Percentiles rank a stretch among this genome's conserved stretches.
Evolutionary conservation across 2,797 vertebrate species (phyloP).

Genomic region (Simalia tracyae): DNA sequence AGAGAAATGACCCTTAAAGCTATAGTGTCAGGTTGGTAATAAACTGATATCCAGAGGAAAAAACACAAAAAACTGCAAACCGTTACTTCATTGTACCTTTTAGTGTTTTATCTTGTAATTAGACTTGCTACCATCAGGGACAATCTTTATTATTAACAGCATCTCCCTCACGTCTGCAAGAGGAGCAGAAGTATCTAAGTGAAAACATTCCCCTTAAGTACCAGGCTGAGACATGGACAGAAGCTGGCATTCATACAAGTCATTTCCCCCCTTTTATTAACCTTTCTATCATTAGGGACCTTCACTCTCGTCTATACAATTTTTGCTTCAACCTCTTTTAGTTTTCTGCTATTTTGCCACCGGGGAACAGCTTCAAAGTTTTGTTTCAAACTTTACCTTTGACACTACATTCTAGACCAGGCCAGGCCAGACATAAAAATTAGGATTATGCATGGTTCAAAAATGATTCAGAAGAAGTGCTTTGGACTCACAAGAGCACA

Average conservation of each 20-base stretch:
- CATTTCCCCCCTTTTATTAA: constrained; percentile 59
- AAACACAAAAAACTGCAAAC: constrained; percentile 40
- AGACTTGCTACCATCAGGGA: constrained; percentile 67
- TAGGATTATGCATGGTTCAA: background rate
- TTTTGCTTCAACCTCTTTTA: constrained; percentile 54
- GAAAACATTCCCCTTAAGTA: constrained; percentile 47
- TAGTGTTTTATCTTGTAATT: constrained; percentile 66
- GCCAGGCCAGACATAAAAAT: background rate
- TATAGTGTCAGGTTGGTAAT: constrained; percentile 68
- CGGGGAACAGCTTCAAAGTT: constrained; percentile 38
- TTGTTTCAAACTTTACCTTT: constrained; percentile 31
- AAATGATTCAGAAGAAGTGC: background rate
- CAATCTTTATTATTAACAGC: constrained; percentile 66
- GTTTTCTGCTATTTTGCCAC: constrained; percentile 48
- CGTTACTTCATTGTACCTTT: constrained; percentile 60
- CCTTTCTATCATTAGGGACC: constrained; percentile 48
- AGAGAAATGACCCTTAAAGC: constrained; percentile 75
- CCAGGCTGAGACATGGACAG: constrained; percentile 33
- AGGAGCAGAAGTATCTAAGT: constrained; percentile 55
- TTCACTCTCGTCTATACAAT: constrained; percentile 52
- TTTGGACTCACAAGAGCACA: background rate
- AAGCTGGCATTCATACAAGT: constrained; percentile 45
- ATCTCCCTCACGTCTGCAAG: constrained; percentile 60
- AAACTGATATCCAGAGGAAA: constrained; percentile 62
- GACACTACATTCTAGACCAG: constrained; percentile 27